A percentile compares a stretch with the other conserved stretches of the same genome.
These are phyloP conservation scores for Drosophila nebulosa DNA, from an alignment of 1,140 invertebrate species.

Conservation along the genomic window DNA sequence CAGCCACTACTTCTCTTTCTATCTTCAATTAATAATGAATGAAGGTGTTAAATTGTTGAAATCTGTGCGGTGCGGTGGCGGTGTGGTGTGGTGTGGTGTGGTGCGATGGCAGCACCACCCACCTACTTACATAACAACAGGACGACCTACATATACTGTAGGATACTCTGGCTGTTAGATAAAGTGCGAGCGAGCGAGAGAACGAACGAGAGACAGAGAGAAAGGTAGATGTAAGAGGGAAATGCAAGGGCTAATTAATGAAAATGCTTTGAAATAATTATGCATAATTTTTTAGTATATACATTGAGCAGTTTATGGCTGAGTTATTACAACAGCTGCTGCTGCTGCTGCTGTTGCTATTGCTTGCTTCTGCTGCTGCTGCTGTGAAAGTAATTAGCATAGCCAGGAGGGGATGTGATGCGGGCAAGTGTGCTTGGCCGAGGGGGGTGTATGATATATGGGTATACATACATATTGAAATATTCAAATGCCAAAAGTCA, in stretches of 20 bases:
- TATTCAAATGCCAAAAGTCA: background rate
- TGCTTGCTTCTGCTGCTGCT: constrained; percentile 12
- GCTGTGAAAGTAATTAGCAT: constrained; percentile 68
- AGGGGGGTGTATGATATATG: background rate
- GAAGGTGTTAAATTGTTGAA: constrained; percentile 78
- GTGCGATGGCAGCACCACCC: constrained; percentile 37
- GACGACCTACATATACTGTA: constrained; percentile 4
- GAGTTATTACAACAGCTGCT: constrained; percentile 77
- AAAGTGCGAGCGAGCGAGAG: background rate
- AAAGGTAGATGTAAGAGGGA: background rate
- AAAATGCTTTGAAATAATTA: constrained; percentile 79
- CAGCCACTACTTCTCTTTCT: constrained; percentile 31
- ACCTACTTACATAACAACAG: constrained; percentile 16
- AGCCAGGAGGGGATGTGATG: constrained; percentile 10
- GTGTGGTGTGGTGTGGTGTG: background rate
- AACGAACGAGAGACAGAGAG: background rate
- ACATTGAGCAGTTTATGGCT: constrained; percentile 78
- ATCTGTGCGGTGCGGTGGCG: constrained; percentile 48
- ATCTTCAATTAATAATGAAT: constrained; percentile 78
- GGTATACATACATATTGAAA: background rate
- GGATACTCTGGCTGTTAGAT: background rate
- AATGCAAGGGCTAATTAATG: constrained; percentile 66
- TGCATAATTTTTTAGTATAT: constrained; percentile 78
- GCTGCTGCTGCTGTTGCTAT: constrained; percentile 16
- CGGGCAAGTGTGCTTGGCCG: background rate